Evolutionary conservation across 2,113 vertebrate genomes (phyloP), one percentile per base, ranked within the genome.

Genomic region (Misgurnus mizolepis): DNA sequence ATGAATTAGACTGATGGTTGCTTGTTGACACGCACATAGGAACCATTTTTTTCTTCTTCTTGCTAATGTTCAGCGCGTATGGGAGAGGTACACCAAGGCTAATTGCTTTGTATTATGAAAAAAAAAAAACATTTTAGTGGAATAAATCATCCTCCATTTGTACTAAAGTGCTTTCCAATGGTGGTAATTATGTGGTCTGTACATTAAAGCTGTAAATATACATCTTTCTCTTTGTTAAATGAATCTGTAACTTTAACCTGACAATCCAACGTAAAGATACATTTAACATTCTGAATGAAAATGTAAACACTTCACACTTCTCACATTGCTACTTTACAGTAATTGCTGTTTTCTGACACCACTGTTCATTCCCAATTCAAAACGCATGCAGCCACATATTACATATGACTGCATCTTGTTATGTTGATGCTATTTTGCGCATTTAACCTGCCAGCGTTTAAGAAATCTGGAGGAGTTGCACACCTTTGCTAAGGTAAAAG

Each of bases 401-500:
- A 47, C 27, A 69, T 47, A 27, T 58, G 8, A 78, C 8, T 27
- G 34, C 39, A 34, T 58, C n/a, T 58, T 56, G 14, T 56, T 41
- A 11, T 61, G 58, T 17, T 75, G 12, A 34, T 62, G 18, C 10
- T 64, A 5, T 56, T 45, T 45, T 73, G 47, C 14, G 1, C 66
- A 67, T 73, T 67, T 47, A 71, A 79, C 69, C 40, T 81, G 70
- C 58, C 39, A 84, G 69, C 77, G 67, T 18, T 17, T n/a, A 49
- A 82, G 85, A 83, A 82, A 84, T 88, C 86, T 83, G 79, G 82
- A 78, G 67, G 65, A 84, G 71, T 82, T 76, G 69, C 58, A 78
- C 65, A 68, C 64, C 67, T 67, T 66, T 58, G 62, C 69, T 69
- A 43, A 56, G 78, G 77, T 77, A 83, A 77, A 82, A 47, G 43